Base-by-base conservation (phyloP, 2,888 invertebrate species). In the Lycia hirtaria region DNA sequence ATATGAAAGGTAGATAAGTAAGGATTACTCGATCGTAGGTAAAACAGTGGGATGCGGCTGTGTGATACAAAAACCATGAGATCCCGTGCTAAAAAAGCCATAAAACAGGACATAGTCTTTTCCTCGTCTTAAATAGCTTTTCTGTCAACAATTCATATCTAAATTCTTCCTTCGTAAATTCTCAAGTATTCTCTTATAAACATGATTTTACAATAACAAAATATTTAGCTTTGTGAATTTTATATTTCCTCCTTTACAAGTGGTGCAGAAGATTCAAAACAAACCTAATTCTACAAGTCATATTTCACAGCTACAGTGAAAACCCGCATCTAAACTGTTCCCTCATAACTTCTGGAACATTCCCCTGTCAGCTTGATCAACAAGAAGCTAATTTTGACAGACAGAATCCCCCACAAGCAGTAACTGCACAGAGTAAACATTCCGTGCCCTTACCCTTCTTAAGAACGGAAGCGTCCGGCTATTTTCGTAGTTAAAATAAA, bases 401-500 rank as follows among this genome's bases (percentile, higher is more conserved):
- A 58, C 63, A 58, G 54, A 50, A 28, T 56, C 50, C 55, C 47
- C 61, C 55, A 60, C 52, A 30, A 43, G 44, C 40, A 12, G 37
- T 45, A 33, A 44, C 50, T 38, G 50, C 50, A 49, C 37, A 44
- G 35, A 48, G 56, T 59, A 64, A 62, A 64, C 64, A 63, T 58
- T 60, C 54, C 40, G 41, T 44, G 61, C 40, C 57, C 56, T 64
- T 57, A 64, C 62, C 60, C 68, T 62, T 64, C 64, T 56, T 48
- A 60, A 62, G 68, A 74, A 60, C 81, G 83, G 82, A 83, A 81
- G 70, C 79, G 67, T 68, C 63, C 57, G 67, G 76, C 78, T 84
- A 85, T 84, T 85, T 83, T 73, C 71, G 83, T 81, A 73, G 83
- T 84, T 81, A 80, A 83, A 83, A 83, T 81, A 84, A 85, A 84